Evolutionary conservation across 2,888 invertebrate species (phyloP).

Genomic region (Tinea pellionella): DNA sequence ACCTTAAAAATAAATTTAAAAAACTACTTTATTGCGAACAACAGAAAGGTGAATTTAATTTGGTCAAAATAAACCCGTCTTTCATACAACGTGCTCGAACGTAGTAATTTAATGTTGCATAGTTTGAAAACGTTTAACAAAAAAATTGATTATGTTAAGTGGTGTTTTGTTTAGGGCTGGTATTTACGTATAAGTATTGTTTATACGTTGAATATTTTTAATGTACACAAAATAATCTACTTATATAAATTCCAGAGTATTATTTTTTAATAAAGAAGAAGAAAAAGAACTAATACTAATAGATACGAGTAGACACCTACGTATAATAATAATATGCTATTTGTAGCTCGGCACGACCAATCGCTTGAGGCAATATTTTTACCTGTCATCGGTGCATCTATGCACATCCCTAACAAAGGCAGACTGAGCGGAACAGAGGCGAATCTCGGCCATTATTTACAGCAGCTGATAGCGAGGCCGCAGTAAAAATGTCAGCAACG

Average conservation of each 20-base stretch:
- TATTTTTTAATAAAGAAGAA: no score
- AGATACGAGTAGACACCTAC: no score
- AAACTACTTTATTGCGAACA: not conserved
- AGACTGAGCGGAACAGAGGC: constrained; percentile 5
- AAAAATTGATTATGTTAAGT: not conserved
- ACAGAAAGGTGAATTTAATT: not conserved
- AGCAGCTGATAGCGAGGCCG: constrained; percentile 37
- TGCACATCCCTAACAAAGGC: constrained; percentile 5
- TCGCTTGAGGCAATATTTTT: not conserved
- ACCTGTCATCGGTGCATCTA: constrained; percentile 7
- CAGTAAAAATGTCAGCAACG: constrained; percentile 56
- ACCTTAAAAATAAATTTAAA: not conserved
- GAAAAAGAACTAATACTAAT: no score
- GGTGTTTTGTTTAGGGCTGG: not conserved
- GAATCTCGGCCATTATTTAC: constrained; percentile 32
- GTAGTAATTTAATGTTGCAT: not conserved
- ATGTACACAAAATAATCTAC: no score
- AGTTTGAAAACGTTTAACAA: not conserved
- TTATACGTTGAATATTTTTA: no score
- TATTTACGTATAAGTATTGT: no score
- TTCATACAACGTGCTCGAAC: not conserved
- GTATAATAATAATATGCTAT: no score
- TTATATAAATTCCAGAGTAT: no score
- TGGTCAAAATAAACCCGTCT: not conserved
- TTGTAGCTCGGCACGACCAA: not conserved